A percentile compares a stretch with the other conserved stretches of the same genome.
These are phyloP conservation scores for Rhagophthalmus giganteus DNA, from an alignment of 2,888 invertebrate genomes.

Conservation along the genomic window DNA sequence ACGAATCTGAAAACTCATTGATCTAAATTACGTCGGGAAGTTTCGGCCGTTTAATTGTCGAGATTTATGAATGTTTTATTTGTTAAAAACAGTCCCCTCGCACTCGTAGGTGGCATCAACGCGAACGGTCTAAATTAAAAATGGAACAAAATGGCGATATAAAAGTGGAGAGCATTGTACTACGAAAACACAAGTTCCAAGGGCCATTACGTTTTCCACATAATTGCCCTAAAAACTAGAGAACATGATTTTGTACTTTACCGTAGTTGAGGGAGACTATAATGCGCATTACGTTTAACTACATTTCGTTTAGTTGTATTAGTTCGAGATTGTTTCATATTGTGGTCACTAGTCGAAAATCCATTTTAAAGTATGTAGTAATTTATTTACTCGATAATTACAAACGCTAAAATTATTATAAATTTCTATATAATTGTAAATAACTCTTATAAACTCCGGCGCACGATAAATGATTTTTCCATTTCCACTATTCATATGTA, in stretches of 20 bases:
- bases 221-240: constrained; percentile 32
- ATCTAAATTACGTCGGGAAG: too few species aligned
- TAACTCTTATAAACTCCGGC: neutral
- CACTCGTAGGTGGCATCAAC: too few species aligned
- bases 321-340: too few species aligned
- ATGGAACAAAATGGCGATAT: constrained; percentile 16
- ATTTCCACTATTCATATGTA: too few species aligned
- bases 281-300: constrained; percentile 17
- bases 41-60: too few species aligned
- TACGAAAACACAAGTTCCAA: constrained; percentile 28
- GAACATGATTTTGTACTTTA: constrained; percentile 37
- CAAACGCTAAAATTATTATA: neutral
- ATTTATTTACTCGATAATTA: too few species aligned
- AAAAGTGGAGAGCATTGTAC: constrained; percentile 26
- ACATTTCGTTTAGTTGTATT: constrained; percentile 13
- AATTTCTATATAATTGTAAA: neutral
- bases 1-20: too few species aligned
- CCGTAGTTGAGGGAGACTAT: constrained; percentile 11
- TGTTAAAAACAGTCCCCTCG: too few species aligned
- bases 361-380: too few species aligned
- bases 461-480: too few species aligned
- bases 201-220: constrained; percentile 29
- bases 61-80: too few species aligned
- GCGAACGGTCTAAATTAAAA: constrained; percentile 15
- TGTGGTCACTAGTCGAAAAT: too few species aligned